Percentiles rank a stretch among this genome's conserved stretches.
phyloP scores from a whole-genome alignment of 2,113 vertebrate species.

The Gobius niger region DNA sequence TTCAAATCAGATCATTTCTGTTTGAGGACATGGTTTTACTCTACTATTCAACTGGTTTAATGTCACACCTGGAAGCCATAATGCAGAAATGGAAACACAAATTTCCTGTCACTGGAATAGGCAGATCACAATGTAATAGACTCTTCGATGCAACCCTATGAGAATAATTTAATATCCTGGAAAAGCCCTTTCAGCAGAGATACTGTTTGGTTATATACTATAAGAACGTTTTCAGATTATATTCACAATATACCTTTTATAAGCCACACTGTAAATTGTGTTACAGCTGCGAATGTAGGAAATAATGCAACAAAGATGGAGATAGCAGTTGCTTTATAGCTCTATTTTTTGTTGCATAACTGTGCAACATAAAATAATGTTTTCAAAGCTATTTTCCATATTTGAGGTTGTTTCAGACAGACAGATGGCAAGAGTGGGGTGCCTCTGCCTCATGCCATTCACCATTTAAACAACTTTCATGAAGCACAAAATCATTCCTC shows the following conservation, averaged over 20 bases:
- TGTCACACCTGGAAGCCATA: slow-evolving; percentile 61
- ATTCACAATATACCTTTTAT: slow-evolving; percentile 5
- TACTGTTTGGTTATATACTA: not conserved
- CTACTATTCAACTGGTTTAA: slow-evolving; percentile 34
- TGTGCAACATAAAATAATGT: not conserved
- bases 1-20: not conserved
- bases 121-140: slow-evolving; percentile 52
- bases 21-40: slow-evolving; percentile 2
- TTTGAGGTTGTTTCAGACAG: not conserved
- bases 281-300: not conserved
- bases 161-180: slow-evolving; percentile 34
- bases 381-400: too few relatives aligned
- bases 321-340: not conserved
- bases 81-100: slow-evolving; percentile 44
- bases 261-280: not conserved
- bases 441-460: too few relatives aligned
- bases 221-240: slow-evolving; percentile 10
- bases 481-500: not conserved
- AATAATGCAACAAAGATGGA: not conserved
- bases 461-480: not conserved
- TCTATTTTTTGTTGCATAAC: not conserved
- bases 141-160: slow-evolving; percentile 33
- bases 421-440: not conserved
- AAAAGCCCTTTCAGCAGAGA: slow-evolving; percentile 18
- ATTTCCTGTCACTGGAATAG: slow-evolving; percentile 56